Evolutionary conservation across 2,888 invertebrate species (phyloP), one percentile per base, ranked within the genome.

Genomic region (Lasioglossum figueresi): DNA sequence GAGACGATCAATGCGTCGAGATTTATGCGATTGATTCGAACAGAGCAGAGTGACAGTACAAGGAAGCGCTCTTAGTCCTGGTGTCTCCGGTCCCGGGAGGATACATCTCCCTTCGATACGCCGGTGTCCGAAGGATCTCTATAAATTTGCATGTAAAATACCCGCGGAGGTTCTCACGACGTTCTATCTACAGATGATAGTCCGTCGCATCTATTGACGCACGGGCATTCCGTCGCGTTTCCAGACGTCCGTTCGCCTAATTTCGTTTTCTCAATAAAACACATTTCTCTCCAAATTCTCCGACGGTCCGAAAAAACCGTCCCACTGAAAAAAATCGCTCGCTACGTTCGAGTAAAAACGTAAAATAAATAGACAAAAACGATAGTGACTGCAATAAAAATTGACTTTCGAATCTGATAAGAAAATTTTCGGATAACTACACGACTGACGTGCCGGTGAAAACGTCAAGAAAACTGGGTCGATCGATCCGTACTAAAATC

Each of bases 111-210:
- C 89, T 89, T 88, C 90, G 91, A 89, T 90, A 85, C 92, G 90
- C 91, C 90, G 90, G 87, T 94, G 94, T 94, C 94, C 94, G 94
- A 95, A 94, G 94, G 94, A 95, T 94, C 94, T 94, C 94, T 94
- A 95, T 95, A 94, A 95, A 95, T 95, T 95, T 95, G 94, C 95
- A 95, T 95, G 94, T 95, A 94, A 94, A 95, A 94, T 94, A 94
- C 93, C 91, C 91, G 89, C 90, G 92, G 90, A 91, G 92, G 92
- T 93, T 93, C 93, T 93, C 92, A 91, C 89, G 90, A 86, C 88
- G 83, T 63, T 63, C 73, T 85, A 79, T 81, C 86, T 79, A 77
- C 79, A 78, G 82, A 81, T 84, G 79, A 88, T 79, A 79, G 88
- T 82, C 86, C 85, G 88, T 87, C 88, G 90, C 85, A 86, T 91